A percentile compares a stretch with the other conserved stretches of the same genome.
These are phyloP conservation scores for Anniella stebbinsi DNA, from an alignment of 2,797 vertebrate genomes.

Conservation along the genomic window DNA sequence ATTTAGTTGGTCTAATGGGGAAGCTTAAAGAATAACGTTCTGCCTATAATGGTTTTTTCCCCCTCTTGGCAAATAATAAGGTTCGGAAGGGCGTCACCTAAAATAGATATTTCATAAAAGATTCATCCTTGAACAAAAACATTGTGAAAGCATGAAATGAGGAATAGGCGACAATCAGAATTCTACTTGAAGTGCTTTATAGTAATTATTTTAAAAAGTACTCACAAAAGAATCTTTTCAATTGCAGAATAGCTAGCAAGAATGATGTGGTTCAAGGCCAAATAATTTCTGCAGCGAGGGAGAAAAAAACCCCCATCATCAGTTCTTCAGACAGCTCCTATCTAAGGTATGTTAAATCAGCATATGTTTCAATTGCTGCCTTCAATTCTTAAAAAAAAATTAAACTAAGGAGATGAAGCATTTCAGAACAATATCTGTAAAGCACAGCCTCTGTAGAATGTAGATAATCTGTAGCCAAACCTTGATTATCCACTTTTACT, in stretches of 20 bases:
- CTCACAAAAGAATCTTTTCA: conserved; percentile 72
- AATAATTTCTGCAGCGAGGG: conserved; percentile 67
- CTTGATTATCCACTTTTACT: background rate
- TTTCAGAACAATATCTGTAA: conserved; percentile 32
- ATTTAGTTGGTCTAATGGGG: conserved; percentile 69
- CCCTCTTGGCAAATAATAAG: conserved; percentile 70
- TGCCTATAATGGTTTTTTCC: conserved; percentile 54
- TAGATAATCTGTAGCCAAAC: conserved; percentile 61
- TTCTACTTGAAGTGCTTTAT: conserved; percentile 72
- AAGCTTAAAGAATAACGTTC: conserved; percentile 64
- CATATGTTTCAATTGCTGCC: conserved; percentile 60
- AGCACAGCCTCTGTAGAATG: conserved; percentile 47
- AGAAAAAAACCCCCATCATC: conserved; percentile 53
- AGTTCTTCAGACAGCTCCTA: conserved; percentile 62
- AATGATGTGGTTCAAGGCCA: conserved; percentile 66
- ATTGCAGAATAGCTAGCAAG: conserved; percentile 70
- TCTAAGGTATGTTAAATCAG: conserved; percentile 67
- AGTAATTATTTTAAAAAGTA: conserved; percentile 72
- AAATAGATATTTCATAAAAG: conserved; percentile 77
- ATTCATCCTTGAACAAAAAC: conserved; percentile 75
- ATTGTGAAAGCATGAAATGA: conserved; percentile 72
- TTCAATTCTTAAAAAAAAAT: conserved; percentile 24
- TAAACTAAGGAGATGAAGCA: conserved; percentile 3
- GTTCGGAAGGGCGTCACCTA: conserved; percentile 75
- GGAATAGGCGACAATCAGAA: conserved; percentile 71